A percentile compares a stretch with the other conserved stretches of the same genome.
Conservation (phyloP, 2,113 vertebrate genomes). For the Sula dactylatra region DNA sequence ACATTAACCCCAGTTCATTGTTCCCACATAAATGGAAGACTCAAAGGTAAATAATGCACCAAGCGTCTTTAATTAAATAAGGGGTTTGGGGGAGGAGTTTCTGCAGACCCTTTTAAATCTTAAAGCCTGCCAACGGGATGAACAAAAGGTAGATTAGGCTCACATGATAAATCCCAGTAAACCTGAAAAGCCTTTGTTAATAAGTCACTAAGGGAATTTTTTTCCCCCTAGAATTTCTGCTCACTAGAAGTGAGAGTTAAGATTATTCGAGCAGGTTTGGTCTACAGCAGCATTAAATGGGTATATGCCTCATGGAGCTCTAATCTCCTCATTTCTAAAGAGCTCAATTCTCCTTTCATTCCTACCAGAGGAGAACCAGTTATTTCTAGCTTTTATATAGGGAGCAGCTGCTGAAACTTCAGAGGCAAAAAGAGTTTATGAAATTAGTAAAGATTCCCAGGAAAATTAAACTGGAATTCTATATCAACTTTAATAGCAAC, state of each 20-base stretch:
- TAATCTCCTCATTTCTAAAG: slow-evolving; percentile 61
- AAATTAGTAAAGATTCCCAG: background rate
- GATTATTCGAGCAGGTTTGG: slow-evolving; percentile 25
- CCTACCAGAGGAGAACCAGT: background rate
- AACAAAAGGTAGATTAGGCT: slow-evolving; percentile 70
- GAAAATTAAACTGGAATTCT: background rate
- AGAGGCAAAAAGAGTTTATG: background rate
- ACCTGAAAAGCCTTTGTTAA: slow-evolving; percentile 66
- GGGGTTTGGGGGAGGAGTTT: slow-evolving; percentile 20
- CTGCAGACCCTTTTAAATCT: slow-evolving; percentile 53
- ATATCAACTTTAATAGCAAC: background rate
- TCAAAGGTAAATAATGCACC: slow-evolving; percentile 51
- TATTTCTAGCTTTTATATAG: slow-evolving; percentile 20
- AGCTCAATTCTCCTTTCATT: slow-evolving; percentile 40
- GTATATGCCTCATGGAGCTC: slow-evolving; percentile 31
- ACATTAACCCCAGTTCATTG: background rate
- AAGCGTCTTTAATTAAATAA: slow-evolving; percentile 62
- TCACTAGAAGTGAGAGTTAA: slow-evolving; percentile 23
- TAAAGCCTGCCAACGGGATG: slow-evolving; percentile 57
- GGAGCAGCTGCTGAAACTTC: slow-evolving; percentile 7
- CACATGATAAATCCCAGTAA: slow-evolving; percentile 65
- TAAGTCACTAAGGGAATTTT: slow-evolving; percentile 53
- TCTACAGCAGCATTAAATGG: slow-evolving; percentile 30
- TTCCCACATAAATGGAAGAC: slow-evolving; percentile 19
- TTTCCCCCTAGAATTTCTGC: background rate